Evolutionary conservation across 2,113 vertebrate genomes (phyloP), one percentile per base, ranked within the genome.

Genomic region (Hippocampus barbouri): DNA sequence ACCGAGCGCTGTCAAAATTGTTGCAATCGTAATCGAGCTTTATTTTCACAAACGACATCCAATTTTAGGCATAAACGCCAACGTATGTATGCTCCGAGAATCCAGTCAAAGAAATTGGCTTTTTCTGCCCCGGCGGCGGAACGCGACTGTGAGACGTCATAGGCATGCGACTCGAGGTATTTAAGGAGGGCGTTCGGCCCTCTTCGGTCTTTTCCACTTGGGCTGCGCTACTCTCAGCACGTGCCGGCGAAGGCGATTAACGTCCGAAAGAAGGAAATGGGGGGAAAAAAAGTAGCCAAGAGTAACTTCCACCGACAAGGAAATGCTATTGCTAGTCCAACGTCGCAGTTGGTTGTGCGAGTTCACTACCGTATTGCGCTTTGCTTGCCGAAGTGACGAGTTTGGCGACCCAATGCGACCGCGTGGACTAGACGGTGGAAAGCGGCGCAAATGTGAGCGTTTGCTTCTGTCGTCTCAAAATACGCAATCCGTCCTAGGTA

Each of bases 221-320:
- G 8, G 0, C 15, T 18, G 14, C 5, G 11, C 3, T 0, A 1
- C 7, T 18, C 1, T 14, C 2, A 1, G 4, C 15, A 1, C 16
- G 18, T 5, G 47, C 5, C 16, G 15, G 47, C 16, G 5, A 49
- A 49, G 18, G 5, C 15, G 15, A 20, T 0, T 1, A 14, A 20
- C 1, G 16, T 1, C 14, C 15, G 15, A 51, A 51, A 20, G 5
- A 15, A 16, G 16, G 6, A 51, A 1, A 51, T 45, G 12, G 16
- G 7, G 20, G n/a, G n/a, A n/a, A n/a, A n/a, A n/a, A 51, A 49
- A 1, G 14, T 5, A 51, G 47, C 15, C 20, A 51, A 51, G 11
- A 14, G 12, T 16, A 7, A 5, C 15, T 51, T 16, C 47, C 5
- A 23, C 21, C 4, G 53, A 9, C 23, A 2, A 27, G 15, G 16